These are phyloP conservation scores for Podabrus alpinus DNA, from an alignment of 2,888 invertebrate species.

Conservation along the genomic window DNA sequence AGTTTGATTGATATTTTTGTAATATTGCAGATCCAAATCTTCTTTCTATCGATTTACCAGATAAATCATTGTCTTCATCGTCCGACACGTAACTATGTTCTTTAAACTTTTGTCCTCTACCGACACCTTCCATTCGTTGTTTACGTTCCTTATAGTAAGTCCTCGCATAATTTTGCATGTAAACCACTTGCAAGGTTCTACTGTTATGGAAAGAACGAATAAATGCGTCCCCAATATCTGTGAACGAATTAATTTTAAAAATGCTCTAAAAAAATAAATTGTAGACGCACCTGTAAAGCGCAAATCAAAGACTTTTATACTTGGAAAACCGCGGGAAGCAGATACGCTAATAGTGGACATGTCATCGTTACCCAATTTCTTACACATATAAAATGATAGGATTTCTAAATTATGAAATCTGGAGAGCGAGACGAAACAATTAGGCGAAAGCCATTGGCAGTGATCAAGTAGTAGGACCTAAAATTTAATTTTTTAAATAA, in stretches of 20 bases:
- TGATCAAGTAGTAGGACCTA: conserved; percentile 73
- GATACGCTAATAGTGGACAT: conserved; percentile 76
- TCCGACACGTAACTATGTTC: conserved; percentile 28
- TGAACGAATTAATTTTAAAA: conserved; percentile 13
- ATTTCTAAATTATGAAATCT: conserved; percentile 67
- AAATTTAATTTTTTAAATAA: conserved; percentile 11
- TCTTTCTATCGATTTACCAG: conserved; percentile 7
- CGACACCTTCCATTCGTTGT: conserved; percentile 26
- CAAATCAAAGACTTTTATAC: conserved; percentile 55
- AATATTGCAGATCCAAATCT: conserved; percentile 12
- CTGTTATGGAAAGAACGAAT: conserved; percentile 42
- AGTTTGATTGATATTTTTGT: neutral
- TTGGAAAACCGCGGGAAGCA: conserved; percentile 70
- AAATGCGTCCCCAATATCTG: conserved; percentile 46
- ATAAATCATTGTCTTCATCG: conserved; percentile 32
- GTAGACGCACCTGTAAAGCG: conserved; percentile 48
- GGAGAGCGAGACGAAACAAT: conserved; percentile 73
- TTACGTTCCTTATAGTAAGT: conserved; percentile 32
- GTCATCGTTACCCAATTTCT: conserved; percentile 64
- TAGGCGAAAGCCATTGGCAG: conserved; percentile 76
- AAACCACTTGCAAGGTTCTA: conserved; percentile 43
- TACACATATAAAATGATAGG: conserved; percentile 68
- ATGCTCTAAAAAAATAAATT: neutral
- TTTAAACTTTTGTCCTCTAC: conserved; percentile 11
- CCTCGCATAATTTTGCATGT: conserved; percentile 44